Conservation (phyloP, 2,113 vertebrate genomes). For the Nyctereutes procyonoides region DNA sequence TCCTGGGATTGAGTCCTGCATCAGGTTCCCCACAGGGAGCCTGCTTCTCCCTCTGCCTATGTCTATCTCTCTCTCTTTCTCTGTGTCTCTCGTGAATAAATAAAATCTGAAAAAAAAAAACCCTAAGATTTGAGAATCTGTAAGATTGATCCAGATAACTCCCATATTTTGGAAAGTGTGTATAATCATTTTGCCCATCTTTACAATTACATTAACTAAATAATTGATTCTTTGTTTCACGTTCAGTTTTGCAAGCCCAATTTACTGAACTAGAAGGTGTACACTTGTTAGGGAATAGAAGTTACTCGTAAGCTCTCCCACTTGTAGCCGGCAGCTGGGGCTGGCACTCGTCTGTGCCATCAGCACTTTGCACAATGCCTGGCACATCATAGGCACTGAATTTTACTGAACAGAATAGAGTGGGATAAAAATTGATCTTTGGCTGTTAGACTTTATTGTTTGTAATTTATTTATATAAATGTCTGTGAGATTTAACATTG, state of each 20-base stretch:
- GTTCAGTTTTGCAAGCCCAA: neutral
- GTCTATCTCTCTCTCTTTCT: too few species aligned
- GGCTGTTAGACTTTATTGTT: conserved; percentile 50
- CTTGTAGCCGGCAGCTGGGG: neutral
- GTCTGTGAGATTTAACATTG: conserved; percentile 69
- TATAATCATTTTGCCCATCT: neutral
- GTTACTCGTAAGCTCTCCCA: too few species aligned
- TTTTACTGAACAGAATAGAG: neutral
- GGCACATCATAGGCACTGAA: neutral
- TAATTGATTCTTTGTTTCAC: neutral
- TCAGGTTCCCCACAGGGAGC: too few species aligned
- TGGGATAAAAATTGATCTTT: neutral
- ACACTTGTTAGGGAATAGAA: neutral
- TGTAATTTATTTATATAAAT: conserved; percentile 75
- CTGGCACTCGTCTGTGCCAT: neutral
- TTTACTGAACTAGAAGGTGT: neutral
- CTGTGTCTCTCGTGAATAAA: neutral
- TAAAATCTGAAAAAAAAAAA: neutral
- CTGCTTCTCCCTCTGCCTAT: too few species aligned
- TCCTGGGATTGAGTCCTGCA: too few species aligned
- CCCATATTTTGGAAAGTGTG: neutral
- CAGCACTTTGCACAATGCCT: neutral
- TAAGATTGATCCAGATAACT: conserved; percentile 12
- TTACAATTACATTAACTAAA: neutral
- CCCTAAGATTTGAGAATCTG: neutral